phyloP scores from a whole-genome alignment of 2,888 invertebrate species.

The Pachymerium ferrugineum region DNA sequence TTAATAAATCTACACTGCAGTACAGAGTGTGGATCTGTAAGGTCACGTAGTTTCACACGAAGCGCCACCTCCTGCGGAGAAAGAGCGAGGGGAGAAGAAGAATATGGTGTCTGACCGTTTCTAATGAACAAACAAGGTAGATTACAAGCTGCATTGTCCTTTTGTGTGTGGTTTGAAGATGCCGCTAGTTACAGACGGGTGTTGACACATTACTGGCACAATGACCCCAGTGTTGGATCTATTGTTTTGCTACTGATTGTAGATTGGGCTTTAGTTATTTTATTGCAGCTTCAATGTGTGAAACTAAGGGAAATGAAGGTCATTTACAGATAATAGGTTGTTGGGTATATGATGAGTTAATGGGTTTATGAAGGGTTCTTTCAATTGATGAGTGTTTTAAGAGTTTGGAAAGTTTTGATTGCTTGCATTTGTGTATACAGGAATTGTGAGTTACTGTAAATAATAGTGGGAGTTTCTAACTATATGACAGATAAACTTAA shows the following conservation, averaged over 20 bases:
- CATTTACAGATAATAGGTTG: background rate
- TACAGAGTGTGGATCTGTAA: too few species aligned
- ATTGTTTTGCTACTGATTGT: background rate
- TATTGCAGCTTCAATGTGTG: background rate
- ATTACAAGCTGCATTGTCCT: background rate
- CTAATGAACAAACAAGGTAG: background rate
- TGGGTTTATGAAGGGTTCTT: too few species aligned
- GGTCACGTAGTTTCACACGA: too few species aligned
- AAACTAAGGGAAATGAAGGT: background rate
- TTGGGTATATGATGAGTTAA: too few species aligned
- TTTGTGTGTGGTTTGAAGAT: background rate
- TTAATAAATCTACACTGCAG: too few species aligned
- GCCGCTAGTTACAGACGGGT: background rate
- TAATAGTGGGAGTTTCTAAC: too few species aligned
- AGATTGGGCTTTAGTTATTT: background rate
- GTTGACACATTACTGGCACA: constrained; percentile 2
- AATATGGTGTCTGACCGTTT: background rate
- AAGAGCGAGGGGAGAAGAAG: background rate
- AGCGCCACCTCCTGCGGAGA: background rate
- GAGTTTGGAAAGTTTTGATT: too few species aligned
- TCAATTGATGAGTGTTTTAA: too few species aligned
- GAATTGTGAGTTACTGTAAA: too few species aligned
- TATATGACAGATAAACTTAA: too few species aligned
- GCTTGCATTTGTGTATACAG: too few species aligned
- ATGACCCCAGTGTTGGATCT: background rate